Evolutionary conservation across 1,140 invertebrate species (phyloP).

Genomic region (Megathymus violae): DNA sequence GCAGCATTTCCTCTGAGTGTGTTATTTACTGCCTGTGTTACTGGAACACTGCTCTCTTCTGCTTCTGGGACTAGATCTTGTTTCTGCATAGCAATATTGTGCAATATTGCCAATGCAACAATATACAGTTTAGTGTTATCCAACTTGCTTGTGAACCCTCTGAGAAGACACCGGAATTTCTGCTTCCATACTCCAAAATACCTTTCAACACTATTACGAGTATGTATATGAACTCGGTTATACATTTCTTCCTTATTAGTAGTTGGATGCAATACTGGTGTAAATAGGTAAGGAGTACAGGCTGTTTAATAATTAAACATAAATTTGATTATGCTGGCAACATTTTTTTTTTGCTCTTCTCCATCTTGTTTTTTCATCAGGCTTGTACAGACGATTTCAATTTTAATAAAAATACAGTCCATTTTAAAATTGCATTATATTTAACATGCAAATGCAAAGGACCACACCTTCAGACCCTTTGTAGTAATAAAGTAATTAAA

Average conservation of each 20-base stretch:
- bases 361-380: no score
- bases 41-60: constrained; percentile 14
- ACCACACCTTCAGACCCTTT: no score
- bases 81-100: constrained; percentile 34
- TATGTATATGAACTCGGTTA: constrained; percentile 33
- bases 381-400: no score
- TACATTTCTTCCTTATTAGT: constrained; percentile 28
- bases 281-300: constrained; percentile 32
- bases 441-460: no score
- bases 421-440: no score
- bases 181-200: constrained; percentile 40
- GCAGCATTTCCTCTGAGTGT: constrained; percentile 18
- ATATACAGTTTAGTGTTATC: constrained; percentile 25
- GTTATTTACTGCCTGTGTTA: constrained; percentile 21
- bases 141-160: constrained; percentile 14
- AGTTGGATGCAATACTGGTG: constrained; percentile 26
- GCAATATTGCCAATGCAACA: constrained; percentile 35
- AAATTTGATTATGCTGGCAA: no score
- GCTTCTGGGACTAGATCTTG: constrained; percentile 20
- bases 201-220: constrained; percentile 31
- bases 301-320: no score
- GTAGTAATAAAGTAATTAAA: no score
- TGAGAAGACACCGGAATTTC: constrained; percentile 7
- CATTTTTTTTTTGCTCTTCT: no score
- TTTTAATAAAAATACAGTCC: no score